phyloP scores from a whole-genome alignment of 2,797 vertebrate species.

The Trachops cirrhosus region DNA sequence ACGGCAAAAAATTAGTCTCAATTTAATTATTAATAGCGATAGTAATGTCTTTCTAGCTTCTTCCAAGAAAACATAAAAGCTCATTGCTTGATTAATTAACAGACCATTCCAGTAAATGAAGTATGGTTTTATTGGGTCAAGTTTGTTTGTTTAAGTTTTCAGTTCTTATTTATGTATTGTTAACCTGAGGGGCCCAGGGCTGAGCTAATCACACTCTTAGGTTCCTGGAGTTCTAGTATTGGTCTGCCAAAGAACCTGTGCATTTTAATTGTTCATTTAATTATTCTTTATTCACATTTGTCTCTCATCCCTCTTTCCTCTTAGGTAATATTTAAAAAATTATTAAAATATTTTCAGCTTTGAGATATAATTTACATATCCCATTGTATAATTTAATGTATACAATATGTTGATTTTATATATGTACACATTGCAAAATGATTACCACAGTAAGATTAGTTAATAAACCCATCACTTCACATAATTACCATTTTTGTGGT shows the following conservation, averaged over 20 bases:
- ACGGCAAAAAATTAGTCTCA: conserved; percentile 48
- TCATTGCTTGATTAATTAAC: conserved; percentile 30
- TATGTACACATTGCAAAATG: background rate
- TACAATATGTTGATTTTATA: background rate
- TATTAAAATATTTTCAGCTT: background rate
- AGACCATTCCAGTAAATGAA: background rate
- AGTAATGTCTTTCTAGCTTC: background rate
- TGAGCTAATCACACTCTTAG: background rate
- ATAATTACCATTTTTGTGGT: background rate
- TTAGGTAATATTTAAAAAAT: background rate
- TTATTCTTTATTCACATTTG: background rate
- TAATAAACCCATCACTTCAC: background rate
- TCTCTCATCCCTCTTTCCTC: background rate
- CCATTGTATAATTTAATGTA: background rate
- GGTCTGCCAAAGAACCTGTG: background rate
- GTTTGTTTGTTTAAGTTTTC: background rate
- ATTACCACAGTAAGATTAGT: background rate
- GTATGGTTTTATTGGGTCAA: background rate
- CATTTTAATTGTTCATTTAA: background rate
- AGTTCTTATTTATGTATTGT: background rate
- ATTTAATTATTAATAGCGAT: conserved; percentile 62
- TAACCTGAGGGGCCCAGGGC: background rate
- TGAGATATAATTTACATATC: background rate
- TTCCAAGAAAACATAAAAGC: conserved; percentile 37
- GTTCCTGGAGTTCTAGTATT: background rate